These are phyloP conservation scores for Cricetomys ansorgei DNA, from an alignment of 2,113 vertebrate species.

Conservation along the genomic window DNA sequence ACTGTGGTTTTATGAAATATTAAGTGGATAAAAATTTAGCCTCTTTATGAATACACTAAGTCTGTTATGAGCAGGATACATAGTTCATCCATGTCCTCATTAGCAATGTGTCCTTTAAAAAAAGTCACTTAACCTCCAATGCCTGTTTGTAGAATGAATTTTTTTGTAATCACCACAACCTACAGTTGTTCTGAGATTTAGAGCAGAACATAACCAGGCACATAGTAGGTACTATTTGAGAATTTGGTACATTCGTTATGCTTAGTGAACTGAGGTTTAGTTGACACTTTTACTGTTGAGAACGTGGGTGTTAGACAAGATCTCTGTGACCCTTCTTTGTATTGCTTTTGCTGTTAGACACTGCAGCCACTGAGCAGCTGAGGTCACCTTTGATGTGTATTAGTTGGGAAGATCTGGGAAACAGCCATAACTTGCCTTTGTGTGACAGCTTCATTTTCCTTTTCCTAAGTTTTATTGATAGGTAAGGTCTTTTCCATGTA, in stretches of 20 bases:
- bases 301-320: neutral
- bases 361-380: neutral
- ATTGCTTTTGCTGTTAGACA: neutral
- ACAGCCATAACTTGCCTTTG: neutral
- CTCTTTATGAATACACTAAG: neutral
- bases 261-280: neutral
- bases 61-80: neutral
- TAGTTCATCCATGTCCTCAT: conserved; percentile 8
- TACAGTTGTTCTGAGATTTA: neutral
- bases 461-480: neutral
- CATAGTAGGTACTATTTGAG: neutral
- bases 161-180: neutral
- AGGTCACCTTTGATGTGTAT: neutral
- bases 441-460: neutral
- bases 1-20: conserved; percentile 55
- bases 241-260: neutral
- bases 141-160: neutral
- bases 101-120: neutral
- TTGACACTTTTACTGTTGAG: neutral
- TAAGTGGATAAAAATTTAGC: conserved; percentile 36
- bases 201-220: neutral
- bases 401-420: neutral
- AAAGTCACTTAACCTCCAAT: neutral
- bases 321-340: neutral
- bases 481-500: neutral